phyloP scores from a whole-genome alignment of 2,888 invertebrate genomes.

The Lochmaea capreae region DNA sequence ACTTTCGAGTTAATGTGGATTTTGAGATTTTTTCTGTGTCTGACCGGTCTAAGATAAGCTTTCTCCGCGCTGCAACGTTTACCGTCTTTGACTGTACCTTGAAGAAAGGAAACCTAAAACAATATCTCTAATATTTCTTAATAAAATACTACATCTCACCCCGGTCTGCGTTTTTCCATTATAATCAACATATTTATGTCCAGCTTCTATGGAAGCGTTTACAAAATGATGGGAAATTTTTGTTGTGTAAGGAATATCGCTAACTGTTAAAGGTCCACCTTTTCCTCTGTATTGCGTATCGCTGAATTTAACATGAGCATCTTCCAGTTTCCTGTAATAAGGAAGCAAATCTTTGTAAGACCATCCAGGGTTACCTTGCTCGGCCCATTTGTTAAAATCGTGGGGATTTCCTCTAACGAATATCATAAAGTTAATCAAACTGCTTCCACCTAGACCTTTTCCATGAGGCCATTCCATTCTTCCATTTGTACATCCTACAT shows the following conservation, averaged over 20 bases:
- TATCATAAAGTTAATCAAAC: constrained; percentile 88
- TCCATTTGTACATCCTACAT: constrained; percentile 20
- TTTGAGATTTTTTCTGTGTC: constrained; percentile 74
- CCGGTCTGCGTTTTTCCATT: constrained; percentile 74
- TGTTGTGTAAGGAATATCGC: constrained; percentile 63
- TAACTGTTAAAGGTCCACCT: constrained; percentile 62
- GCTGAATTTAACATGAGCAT: constrained; percentile 53
- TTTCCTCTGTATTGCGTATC: constrained; percentile 61
- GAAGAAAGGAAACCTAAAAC: constrained; percentile 66
- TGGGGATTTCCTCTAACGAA: constrained; percentile 71
- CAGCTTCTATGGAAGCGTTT: constrained; percentile 73
- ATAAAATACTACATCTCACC: constrained; percentile 53
- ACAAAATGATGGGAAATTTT: constrained; percentile 69
- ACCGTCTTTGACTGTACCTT: constrained; percentile 72
- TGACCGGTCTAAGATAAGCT: constrained; percentile 73
- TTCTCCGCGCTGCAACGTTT: constrained; percentile 75
- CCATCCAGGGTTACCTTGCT: constrained; percentile 71
- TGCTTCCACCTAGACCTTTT: constrained; percentile 72
- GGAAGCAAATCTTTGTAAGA: constrained; percentile 65
- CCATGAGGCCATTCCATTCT: constrained; percentile 30
- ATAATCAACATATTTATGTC: constrained; percentile 78
- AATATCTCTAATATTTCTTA: background rate
- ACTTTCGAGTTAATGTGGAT: constrained; percentile 71
- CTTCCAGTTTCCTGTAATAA: constrained; percentile 63
- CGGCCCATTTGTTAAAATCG: constrained; percentile 79